Conservation (phyloP, 2,113 vertebrate species). For the Apodemus sylvaticus region DNA sequence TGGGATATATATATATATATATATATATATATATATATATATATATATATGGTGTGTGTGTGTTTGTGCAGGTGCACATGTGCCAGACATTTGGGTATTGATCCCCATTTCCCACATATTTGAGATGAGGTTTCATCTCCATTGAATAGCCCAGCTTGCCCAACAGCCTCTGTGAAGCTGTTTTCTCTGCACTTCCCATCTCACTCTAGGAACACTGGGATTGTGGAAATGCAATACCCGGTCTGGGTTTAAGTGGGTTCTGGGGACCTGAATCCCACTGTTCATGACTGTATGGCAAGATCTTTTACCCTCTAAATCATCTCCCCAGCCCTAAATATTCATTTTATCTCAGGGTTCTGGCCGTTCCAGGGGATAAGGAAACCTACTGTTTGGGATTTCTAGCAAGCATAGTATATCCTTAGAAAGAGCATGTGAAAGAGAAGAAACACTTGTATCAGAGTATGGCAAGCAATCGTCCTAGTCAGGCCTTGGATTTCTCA, state of each 20-base stretch:
- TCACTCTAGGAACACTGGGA: background rate
- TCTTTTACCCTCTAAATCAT: background rate
- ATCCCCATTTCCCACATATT: background rate
- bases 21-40: background rate
- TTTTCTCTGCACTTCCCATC: background rate
- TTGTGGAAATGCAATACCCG: too few species aligned
- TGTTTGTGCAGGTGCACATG: background rate
- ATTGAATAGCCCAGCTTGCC: background rate
- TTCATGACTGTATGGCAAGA: background rate
- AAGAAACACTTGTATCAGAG: background rate
- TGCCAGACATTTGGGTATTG: background rate
- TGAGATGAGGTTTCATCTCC: background rate
- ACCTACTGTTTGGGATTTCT: background rate
- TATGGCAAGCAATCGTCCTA: background rate
- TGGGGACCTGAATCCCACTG: background rate
- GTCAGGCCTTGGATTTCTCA: background rate
- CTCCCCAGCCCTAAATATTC: background rate
- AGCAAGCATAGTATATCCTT: background rate
- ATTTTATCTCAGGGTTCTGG: background rate
- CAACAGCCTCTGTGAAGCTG: background rate
- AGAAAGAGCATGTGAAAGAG: background rate
- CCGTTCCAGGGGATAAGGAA: background rate
- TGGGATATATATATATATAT: background rate
- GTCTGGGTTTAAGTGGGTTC: background rate
- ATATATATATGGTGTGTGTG: background rate